These are phyloP conservation scores for Myotis davidii DNA, from an alignment of 2,113 vertebrate genomes.

Conservation along the genomic window DNA sequence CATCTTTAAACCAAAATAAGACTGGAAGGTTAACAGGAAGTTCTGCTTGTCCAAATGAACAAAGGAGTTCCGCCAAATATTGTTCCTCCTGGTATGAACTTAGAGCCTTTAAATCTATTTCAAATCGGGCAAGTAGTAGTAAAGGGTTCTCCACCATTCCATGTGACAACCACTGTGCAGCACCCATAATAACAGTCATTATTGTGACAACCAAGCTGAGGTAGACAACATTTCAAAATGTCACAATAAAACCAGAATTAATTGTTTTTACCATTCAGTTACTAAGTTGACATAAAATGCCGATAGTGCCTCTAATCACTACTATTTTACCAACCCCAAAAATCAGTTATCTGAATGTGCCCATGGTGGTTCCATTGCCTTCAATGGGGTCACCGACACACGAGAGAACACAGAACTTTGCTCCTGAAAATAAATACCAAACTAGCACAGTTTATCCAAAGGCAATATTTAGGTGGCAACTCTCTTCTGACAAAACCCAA, in stretches of 20 bases:
- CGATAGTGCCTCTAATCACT: not conserved
- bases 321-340: conserved; percentile 19
- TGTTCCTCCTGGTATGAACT: not conserved
- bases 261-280: conserved; percentile 5
- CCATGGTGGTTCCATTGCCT: not conserved
- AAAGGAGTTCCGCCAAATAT: not conserved
- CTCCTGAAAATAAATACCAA: conserved; percentile 18
- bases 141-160: not conserved
- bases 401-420: conserved; percentile 27
- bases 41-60: not conserved
- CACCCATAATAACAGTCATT: not conserved
- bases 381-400: not conserved
- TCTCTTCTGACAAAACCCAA: conserved; percentile 34
- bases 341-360: not conserved
- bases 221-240: conserved; percentile 8
- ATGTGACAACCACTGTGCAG: not conserved
- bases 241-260: conserved; percentile 1
- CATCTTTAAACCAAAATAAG: conserved; percentile 1
- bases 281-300: conserved; percentile 23
- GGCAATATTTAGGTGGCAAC: conserved; percentile 17
- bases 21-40: not conserved
- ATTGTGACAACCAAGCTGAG: not conserved
- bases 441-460: conserved; percentile 17
- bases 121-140: not conserved
- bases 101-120: conserved; percentile 50